Base-by-base conservation (phyloP, 1,140 invertebrate genomes). In the Drosophila trapezifrons region DNA sequence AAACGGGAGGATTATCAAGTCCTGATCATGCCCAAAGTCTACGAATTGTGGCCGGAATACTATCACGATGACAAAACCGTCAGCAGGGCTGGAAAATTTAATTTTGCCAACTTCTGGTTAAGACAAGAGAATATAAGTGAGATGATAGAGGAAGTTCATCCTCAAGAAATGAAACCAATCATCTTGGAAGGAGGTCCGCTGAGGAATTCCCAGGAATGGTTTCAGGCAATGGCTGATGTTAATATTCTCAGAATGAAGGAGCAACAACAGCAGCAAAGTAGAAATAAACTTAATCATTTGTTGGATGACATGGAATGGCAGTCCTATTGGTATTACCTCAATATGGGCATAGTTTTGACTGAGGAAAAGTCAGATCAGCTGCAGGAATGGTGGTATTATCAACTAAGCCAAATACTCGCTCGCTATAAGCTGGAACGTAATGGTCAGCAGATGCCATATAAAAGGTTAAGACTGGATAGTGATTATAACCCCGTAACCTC, bases 11-110 rank as follows among this genome's bases (percentile, higher is more conserved):
- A 95, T 72, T 94, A 93, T 81, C 93, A 93, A 47, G 93, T 93
- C 25, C 91, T 96, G 20, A 90, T 93, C 5, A 80, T 96, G 4
- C 95, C 95, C 2, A 93, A 95, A 29, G 93, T 95, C 7, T 95
- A 95, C 72, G 95, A 96, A 91, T 93, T 95, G n/a, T 93, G 94
- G 59, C 95, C 95, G 0, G 93, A 94, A 75, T 93, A 93, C 63
- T 96, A 94, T 92, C 94, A 95, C 43, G 93, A 94, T 72, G 92
- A 83, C 10, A 93, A 94, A 67, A 93, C 94, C 2, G 93, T 96
- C 3, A 92, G 94, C 29, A 92, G 94, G 42, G 94, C 94, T 0
- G 42, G 47, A 18, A 69, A 57, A 8, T 85, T 80, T 29, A 74
- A 80, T 40, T 83, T 54, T 52, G 59, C 40, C 27, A 75, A 74